Evolutionary conservation across 35 echinoderm and acorn worm species (phyloP), one percentile per base, ranked within the genome.

Genomic region (Chiridota heheva): DNA sequence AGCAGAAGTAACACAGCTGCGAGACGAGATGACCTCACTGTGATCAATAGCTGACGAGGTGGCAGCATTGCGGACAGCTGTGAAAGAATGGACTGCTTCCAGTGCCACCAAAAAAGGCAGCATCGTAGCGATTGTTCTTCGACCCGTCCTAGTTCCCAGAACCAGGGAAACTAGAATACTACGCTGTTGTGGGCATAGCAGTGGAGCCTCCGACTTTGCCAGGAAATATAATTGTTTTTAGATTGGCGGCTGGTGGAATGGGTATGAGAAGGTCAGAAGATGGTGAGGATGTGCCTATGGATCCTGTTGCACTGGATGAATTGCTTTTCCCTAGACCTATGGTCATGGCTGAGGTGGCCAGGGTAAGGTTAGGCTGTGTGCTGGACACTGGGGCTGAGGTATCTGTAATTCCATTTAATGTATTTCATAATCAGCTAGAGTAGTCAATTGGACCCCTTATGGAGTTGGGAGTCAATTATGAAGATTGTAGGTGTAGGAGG

Each of bases 311-410:
- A n/a, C n/a, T n/a, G n/a, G n/a, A n/a, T n/a, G n/a, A n/a, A n/a
- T 46, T 89, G 10, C 28, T 89, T 48, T 62, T 55, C 7, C 1
- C 28, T 1, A 89, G 86, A 63, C 76, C 86, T 27, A 82, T 34
- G 36, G 86, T 73, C 34, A 63, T 49, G 16, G 64, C 60, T 20
- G 57, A 58, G 17, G 33, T 88, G 1, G 86, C 76, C 31, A 66
- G 76, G 2, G 67, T 88, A n/a, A 42, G 43, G 28, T 22, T 81
- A 24, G 44, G 67, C 0, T 88, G 77, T 60, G 74, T 71, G 8
- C 37, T 88, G 44, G 86, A 88, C 62, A 88, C 76, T 60, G 86
- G 86, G 41, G 77, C 86, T 41, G 78, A 82, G 58, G 73, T 77
- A 0, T 82, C 86, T 18, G 55, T 88, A 47, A 88, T 88, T 34